Evolutionary conservation across 2,113 vertebrate species (phyloP), one percentile per base, ranked within the genome.

Genomic region (Manacus vitellinus): DNA sequence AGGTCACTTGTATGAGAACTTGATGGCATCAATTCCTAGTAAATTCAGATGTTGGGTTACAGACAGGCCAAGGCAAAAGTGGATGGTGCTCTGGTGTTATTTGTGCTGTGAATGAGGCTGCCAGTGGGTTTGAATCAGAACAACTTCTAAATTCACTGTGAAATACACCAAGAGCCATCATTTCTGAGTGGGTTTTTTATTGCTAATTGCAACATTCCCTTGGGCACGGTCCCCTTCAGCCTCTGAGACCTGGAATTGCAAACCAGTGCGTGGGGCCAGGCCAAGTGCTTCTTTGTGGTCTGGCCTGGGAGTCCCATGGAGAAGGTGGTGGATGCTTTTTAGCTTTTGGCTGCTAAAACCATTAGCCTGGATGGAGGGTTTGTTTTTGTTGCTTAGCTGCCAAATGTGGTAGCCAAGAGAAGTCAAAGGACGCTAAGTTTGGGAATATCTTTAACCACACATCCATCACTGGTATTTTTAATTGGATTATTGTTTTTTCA

Each of bases 361-460:
- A 59, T 91, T 61, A 92, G 91, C 41, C 39, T 76, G 87, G 49
- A 92, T 49, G 37, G 63, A 94, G 28, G 12, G 33, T 85, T 88
- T 89, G 71, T 55, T 96, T 92, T 71, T 70, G 47, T 91, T 94
- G 90, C 52, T 74, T 14, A 51, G 46, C 80, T 92, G 88, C 94
- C 94, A 95, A 90, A 71, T 51, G 68, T 56, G 14, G 88, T 51
- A 84, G 83, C 70, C 91, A 86, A 78, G 65, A 65, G 74, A 85
- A 89, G 58, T 68, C 75, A 89, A 94, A 94, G 92, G 76, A 83
- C 0, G 2, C 62, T 30, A 58, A 89, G n/a, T 76, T 83, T 88
- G 80, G 86, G 76, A 91, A 37, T 94, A 68, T 86, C 43, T 89
- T 89, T 91, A 95, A 91, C 92, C 88, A 92, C 93, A 82, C 63